Base-by-base conservation (phyloP, 2,113 vertebrate genomes). In the Calidris pygmaea region DNA sequence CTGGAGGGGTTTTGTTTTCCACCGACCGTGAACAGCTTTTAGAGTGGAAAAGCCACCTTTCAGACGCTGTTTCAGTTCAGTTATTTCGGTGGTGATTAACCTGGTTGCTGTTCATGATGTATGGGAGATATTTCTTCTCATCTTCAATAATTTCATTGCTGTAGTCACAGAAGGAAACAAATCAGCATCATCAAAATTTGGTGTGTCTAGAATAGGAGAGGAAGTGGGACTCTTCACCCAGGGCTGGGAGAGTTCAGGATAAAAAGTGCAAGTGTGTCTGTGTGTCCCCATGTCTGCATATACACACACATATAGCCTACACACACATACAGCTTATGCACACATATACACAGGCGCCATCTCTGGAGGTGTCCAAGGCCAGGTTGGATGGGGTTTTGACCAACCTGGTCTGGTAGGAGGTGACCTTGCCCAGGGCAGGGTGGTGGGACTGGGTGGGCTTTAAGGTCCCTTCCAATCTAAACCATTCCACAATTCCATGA, bases 1-100 rank as follows among this genome's bases (percentile, higher is more conserved):
- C 77, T 30, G 59, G 2, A 22, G 16, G 20, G 58, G 4, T 24
- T 67, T 29, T 67, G 22, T 29, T 58, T 22, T 12, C 52, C 41
- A 4, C 4, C 0, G 9, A 3, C 0, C 1, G 24, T 1, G 53
- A 41, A 24, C 5, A 45, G n/a, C 27, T 35, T 43, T 32, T 10
- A 3, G 18, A 60, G 39, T 45, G 21, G 45, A 10, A 34, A 56
- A 1, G 4, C 32, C 3, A 1, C 5, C 13, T 22, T 20, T 35
- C 52, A 11, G 23, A 23, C 10, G n/a, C 37, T 24, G 39, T 14
- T 32, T 27, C 59, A 14, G 14, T 5, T 0, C 13, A 3, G 3
- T 13, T 12, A 10, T 12, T 29, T 19, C 34, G 43, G 22, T 12
- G 34, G 34, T 1, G 41, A 16, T 10, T 3, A 35, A 11, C 22